Base-by-base conservation (phyloP, 2,797 vertebrate species). In the Bradypus variegatus region DNA sequence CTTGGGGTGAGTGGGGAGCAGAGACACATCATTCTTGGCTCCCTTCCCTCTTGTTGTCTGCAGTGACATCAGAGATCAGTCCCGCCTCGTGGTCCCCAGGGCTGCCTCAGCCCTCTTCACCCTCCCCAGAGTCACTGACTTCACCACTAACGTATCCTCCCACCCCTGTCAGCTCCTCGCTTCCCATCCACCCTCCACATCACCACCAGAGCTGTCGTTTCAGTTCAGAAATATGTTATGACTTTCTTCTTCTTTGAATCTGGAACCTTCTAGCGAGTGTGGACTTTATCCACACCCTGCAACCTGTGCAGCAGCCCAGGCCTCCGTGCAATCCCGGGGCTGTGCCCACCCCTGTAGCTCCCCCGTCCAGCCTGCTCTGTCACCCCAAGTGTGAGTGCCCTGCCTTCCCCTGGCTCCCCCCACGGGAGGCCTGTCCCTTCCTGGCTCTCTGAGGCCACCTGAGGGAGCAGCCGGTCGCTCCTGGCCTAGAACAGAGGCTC, bases 201-300 rank as follows among this genome's bases (percentile, higher is more conserved):
- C 9, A 27, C 21, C 13, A 9, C 23, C 31, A 60, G 67, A 80
- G 19, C 25, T 60, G 6, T 60, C 11, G 7, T 76, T 48, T 58
- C 23, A 45, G n/a, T n/a, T 88, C 48, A 21, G 38, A 80, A 64
- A 36, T 53, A 36, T 69, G 21, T 27, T 29, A 12, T 38, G 5
- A 55, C n/a, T 25, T 33, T 33, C 33, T 41, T 41, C 19, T 88
- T 69, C 75, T 70, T 88, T 78, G 75, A 89, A 31, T 80, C 31
- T 38, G 58, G 65, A 55, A 27, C 19, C 13, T 87, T 41, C 38
- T 23, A 18, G 65, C 88, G 19, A 78, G 36, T 48, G 36, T 33
- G 2, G 8, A 14, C 13, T n/a, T 84, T n/a, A 5, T 5, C 3
- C n/a, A 50, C 3, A 8, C 60, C n/a, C n/a, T 31, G 19, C 0